Evolutionary conservation across 2,797 vertebrate genomes (phyloP).

Genomic region (Paedocypris micromegethes): DNA sequence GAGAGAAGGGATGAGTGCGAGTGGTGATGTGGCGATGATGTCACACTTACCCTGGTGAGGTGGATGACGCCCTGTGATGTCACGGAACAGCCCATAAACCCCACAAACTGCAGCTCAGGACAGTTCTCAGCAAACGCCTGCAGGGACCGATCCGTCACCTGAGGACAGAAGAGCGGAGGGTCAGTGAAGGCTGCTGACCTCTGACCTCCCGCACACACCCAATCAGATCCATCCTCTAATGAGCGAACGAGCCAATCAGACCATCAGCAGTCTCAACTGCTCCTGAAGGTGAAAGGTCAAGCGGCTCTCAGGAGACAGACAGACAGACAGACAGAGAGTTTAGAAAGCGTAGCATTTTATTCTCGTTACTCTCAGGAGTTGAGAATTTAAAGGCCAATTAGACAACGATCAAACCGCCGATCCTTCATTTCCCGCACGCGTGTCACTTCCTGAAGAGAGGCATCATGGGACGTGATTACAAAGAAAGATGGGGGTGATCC

Average conservation of each 20-base stretch:
- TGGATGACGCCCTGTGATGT: constrained; percentile 96
- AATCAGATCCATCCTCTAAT: background rate
- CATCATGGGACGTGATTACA: constrained; percentile 36
- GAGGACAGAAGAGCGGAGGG: constrained; percentile 7
- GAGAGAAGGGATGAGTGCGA: background rate
- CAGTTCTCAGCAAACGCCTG: constrained; percentile 93
- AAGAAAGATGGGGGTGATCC: constrained; percentile 14
- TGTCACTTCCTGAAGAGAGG: constrained; percentile 19
- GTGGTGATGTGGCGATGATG: no score
- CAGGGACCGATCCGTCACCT: constrained; percentile 92
- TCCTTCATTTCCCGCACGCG: constrained; percentile 1
- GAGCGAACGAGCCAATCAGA: no score
- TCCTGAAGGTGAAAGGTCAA: no score
- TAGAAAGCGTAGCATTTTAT: no score
- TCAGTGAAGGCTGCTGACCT: no score
- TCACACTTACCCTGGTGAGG: constrained; percentile 82
- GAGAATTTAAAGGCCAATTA: background rate
- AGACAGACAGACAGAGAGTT: no score
- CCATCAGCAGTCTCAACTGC: no score
- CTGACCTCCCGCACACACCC: background rate
- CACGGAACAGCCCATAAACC: constrained; percentile 98
- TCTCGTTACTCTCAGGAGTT: no score
- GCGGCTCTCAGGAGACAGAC: no score
- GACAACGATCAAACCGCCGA: constrained; percentile 42
- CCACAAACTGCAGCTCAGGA: constrained; percentile 91